Percentiles rank a stretch among this genome's conserved stretches.
These are phyloP conservation scores for Protobothrops mucrosquamatus DNA, from an alignment of 2,113 vertebrate species.

Conservation along the genomic window DNA sequence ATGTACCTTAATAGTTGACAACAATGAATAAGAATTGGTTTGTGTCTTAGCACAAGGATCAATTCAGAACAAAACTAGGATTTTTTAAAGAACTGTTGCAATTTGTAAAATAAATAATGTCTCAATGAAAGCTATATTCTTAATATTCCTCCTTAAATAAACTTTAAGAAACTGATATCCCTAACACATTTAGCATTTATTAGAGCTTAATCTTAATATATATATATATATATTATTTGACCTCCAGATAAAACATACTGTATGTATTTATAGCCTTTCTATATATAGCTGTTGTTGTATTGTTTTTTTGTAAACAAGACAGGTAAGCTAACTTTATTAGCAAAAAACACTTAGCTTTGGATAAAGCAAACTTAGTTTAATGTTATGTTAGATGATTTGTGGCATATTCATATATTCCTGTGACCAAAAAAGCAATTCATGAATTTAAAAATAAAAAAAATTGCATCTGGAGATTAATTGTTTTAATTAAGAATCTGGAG, in stretches of 20 bases:
- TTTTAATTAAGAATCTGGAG: background rate
- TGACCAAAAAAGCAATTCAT: background rate
- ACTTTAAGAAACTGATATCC: background rate
- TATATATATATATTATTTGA: background rate
- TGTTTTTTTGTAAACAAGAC: background rate
- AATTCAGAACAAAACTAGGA: background rate
- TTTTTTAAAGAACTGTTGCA: background rate
- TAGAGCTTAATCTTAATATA: background rate
- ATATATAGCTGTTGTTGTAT: background rate
- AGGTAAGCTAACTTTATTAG: background rate
- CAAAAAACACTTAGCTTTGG: background rate
- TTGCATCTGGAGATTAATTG: background rate
- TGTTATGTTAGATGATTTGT: background rate
- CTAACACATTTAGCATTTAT: background rate
- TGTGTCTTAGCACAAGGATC: background rate
- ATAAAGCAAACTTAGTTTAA: background rate
- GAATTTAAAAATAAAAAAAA: background rate
- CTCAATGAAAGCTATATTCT: background rate
- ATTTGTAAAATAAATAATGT: background rate
- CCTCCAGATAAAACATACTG: background rate
- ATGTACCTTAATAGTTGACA: background rate
- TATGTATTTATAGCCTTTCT: background rate
- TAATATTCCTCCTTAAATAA: background rate
- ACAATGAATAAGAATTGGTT: background rate
- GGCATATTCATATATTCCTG: background rate